Base-by-base conservation (phyloP, 2,797 vertebrate genomes). In the Apogon talboti region DNA sequence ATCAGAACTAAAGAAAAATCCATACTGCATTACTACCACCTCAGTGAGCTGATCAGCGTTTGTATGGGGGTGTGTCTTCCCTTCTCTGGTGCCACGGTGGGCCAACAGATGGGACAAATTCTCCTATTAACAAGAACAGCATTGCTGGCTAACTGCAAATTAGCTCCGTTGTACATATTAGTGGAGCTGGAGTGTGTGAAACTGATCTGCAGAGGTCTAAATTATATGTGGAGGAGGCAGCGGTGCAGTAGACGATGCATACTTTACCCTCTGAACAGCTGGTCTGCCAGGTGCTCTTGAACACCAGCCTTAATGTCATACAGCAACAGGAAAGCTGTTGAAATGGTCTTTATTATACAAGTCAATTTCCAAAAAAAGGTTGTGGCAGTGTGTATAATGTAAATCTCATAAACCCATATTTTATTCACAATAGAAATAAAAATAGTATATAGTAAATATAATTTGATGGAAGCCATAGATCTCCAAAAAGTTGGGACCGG, bases 1-100 rank as follows among this genome's bases (percentile, higher is more conserved):
- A 75, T 70, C 62, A 72, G 72, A 44, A 4, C 66, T 71, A 71
- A 82, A 42, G 61, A 83, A 68, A 81, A 86, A 88, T 88, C 85
- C 53, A 88, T 88, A 87, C 10, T 54, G 37, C 64, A 87, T 82
- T 84, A 88, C 45, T 45, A 55, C 4, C 68, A 71, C 71, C 83
- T 85, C 75, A 86, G 56, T 53, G 76, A 71, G 49, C 64, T 60
- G 72, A 79, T 80, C 61, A 71, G 49, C 1, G 6, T 33, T 14
- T 33, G 21, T 50, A 54, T 45, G 24, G 40, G 63, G 40, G 63
- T 53, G 38, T 64, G 69, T 11, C 6, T 13, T 11, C 15, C 30
- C 44, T 38, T 61, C 21, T 54, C 54, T 46, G 5, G 40, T 12
- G 16, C 11, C 44, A n/a, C 33, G 16, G 0, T 18, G 28, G 16